Conservation (phyloP, 1,140 invertebrate genomes). For the Drosophila truncata region DNA sequence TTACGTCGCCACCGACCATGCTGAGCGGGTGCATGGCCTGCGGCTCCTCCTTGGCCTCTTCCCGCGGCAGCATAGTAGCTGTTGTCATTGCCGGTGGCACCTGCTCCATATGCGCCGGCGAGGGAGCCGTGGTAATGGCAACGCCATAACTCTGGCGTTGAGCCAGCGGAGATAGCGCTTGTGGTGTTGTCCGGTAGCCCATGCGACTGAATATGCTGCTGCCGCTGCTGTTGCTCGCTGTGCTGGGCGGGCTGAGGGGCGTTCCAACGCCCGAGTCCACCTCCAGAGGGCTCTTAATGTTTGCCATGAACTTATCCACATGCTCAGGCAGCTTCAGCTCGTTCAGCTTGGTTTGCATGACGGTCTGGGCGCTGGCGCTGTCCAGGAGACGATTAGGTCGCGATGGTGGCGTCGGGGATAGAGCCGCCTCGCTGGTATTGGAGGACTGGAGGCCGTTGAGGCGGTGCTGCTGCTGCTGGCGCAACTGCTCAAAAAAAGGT, state of each 20-base stretch:
- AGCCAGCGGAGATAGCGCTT: slow-evolving; percentile 69
- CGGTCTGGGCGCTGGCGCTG: slow-evolving; percentile 54
- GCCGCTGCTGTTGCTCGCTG: slow-evolving; percentile 63
- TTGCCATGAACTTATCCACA: slow-evolving; percentile 84
- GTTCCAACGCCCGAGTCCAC: slow-evolving; percentile 86
- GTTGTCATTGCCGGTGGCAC: slow-evolving; percentile 34
- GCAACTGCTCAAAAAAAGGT: slow-evolving; percentile 85
- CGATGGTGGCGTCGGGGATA: slow-evolving; percentile 46
- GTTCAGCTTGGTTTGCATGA: slow-evolving; percentile 73
- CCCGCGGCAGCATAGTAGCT: slow-evolving; percentile 12
- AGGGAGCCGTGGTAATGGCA: slow-evolving; percentile 56
- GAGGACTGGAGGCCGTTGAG: slow-evolving; percentile 41
- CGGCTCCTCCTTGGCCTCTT: slow-evolving; percentile 69
- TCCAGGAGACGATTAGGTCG: slow-evolving; percentile 80
- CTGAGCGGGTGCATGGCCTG: slow-evolving; percentile 87
- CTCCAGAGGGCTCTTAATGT: slow-evolving; percentile 85
- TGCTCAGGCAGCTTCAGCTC: slow-evolving; percentile 86
- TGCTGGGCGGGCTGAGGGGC: slow-evolving; percentile 85
- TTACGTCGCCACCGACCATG: slow-evolving; percentile 88
- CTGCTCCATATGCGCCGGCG: slow-evolving; percentile 31
- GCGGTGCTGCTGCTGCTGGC: slow-evolving; percentile 75
- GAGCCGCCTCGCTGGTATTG: slow-evolving; percentile 15
- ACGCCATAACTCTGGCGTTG: slow-evolving; percentile 56
- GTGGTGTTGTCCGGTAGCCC: slow-evolving; percentile 77
- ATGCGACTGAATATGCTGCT: slow-evolving; percentile 81